Percentiles rank a stretch among this genome's conserved stretches.
Evolutionary conservation across 2,888 invertebrate genomes (phyloP).

Genomic region (Lithophane ornitopus): DNA sequence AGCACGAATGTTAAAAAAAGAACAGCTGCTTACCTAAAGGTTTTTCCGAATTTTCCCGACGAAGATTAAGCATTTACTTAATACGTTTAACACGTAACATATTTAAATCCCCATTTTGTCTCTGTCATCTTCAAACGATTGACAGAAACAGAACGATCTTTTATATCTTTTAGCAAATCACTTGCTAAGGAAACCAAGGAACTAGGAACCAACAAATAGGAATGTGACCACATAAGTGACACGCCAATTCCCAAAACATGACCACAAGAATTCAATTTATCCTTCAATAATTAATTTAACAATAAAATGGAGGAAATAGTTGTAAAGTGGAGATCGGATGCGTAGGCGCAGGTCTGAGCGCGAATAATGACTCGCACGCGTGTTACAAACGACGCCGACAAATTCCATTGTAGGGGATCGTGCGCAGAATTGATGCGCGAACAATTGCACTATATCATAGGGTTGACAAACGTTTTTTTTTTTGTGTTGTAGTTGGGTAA

Average conservation of each 20-base stretch:
- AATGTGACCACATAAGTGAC: too few species aligned
- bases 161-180: not conserved
- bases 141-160: not conserved
- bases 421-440: conserved; percentile 74
- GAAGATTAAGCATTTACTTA: not conserved
- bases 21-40: not conserved
- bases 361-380: conserved; percentile 76
- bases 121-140: not conserved
- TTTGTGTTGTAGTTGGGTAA: not conserved
- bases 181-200: too few species aligned
- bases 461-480: conserved; percentile 29
- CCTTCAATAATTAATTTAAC: conserved; percentile 42
- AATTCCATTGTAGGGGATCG: conserved; percentile 73
- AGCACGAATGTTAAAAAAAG: not conserved
- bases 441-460: conserved; percentile 59
- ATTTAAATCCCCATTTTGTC: not conserved
- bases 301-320: conserved; percentile 62
- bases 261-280: conserved; percentile 39
- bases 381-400: conserved; percentile 70
- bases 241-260: not conserved
- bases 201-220: not conserved
- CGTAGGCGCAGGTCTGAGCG: conserved; percentile 70
- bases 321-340: conserved; percentile 60
- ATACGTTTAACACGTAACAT: not conserved
- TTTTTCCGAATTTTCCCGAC: not conserved